A percentile compares a stretch with the other conserved stretches of the same genome.
Conservation (phyloP, 2,888 invertebrate genomes). For the Sarcophaga carnaria region DNA sequence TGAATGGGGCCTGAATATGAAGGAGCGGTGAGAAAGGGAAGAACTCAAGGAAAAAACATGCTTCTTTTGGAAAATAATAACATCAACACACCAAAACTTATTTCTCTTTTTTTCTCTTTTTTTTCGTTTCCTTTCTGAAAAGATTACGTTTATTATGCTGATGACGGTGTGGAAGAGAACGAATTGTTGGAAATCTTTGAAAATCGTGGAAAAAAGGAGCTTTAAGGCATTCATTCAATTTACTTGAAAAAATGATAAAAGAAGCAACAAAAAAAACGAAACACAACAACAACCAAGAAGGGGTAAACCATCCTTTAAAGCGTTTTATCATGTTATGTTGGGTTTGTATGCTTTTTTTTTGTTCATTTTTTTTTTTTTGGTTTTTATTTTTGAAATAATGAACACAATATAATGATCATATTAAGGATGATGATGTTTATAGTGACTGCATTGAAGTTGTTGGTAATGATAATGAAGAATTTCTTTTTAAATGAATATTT, state of each 20-base stretch:
- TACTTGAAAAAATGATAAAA: constrained; percentile 7
- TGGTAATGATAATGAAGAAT: constrained; percentile 25
- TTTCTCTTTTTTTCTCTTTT: background rate
- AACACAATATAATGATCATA: constrained; percentile 10
- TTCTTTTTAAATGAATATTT: constrained; percentile 31
- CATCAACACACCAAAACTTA: constrained; percentile 55
- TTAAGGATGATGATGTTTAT: constrained; percentile 19
- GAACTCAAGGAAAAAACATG: constrained; percentile 13
- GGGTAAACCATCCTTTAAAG: background rate
- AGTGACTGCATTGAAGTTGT: constrained; percentile 40
- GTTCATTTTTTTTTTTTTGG: background rate
- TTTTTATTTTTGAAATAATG: constrained; percentile 1
- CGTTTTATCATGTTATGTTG: constrained; percentile 36
- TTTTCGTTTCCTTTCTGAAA: constrained; percentile 20
- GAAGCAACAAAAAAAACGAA: background rate
- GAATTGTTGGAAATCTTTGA: constrained; percentile 25
- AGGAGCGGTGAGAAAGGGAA: constrained; percentile 13
- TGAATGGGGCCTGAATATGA: constrained; percentile 48
- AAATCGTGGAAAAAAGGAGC: constrained; percentile 30
- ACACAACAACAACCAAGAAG: constrained; percentile 2
- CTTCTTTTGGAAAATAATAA: constrained; percentile 54
- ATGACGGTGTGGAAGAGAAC: constrained; percentile 16
- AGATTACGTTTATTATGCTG: constrained; percentile 51
- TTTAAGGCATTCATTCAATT: constrained; percentile 55
- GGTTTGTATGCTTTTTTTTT: constrained; percentile 34